A percentile compares a stretch with the other conserved stretches of the same genome.
phyloP scores from a whole-genome alignment of 2,113 vertebrate genomes.

The Chrysemys picta region DNA sequence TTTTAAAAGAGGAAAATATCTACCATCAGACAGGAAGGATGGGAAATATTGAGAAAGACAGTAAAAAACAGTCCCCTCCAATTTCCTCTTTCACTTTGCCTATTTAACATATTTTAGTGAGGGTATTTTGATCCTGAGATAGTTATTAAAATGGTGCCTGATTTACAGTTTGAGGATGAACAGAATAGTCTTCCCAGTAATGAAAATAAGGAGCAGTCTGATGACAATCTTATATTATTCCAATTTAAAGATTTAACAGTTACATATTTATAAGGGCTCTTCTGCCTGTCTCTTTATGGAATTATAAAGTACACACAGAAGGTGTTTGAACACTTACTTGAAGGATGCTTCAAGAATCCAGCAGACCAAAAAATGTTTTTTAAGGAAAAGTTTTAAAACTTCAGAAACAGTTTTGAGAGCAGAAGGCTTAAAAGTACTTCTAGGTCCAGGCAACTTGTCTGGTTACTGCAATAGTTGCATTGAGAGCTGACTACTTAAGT shows the following conservation, averaged over 20 bases:
- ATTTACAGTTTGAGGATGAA: background rate
- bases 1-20: background rate
- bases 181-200: background rate
- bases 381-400: constrained; percentile 33
- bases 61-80: background rate
- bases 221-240: background rate
- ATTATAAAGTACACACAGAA: background rate
- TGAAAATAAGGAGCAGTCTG: background rate
- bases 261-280: background rate
- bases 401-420: constrained; percentile 33
- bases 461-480: constrained; percentile 47
- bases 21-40: background rate
- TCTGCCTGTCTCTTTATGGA: background rate
- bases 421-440: constrained; percentile 24
- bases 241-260: background rate
- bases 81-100: background rate
- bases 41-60: background rate
- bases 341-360: background rate
- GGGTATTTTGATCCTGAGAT: background rate
- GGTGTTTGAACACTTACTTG: rapidly evolving
- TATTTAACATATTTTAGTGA: background rate
- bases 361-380: constrained; percentile 31
- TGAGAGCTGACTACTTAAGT: constrained; percentile 44
- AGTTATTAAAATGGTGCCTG: background rate
- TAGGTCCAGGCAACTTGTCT: constrained; percentile 49